Percentiles rank a stretch among this genome's conserved stretches.
Conservation (phyloP, 2,888 invertebrate species). For the Papilio gigon region DNA sequence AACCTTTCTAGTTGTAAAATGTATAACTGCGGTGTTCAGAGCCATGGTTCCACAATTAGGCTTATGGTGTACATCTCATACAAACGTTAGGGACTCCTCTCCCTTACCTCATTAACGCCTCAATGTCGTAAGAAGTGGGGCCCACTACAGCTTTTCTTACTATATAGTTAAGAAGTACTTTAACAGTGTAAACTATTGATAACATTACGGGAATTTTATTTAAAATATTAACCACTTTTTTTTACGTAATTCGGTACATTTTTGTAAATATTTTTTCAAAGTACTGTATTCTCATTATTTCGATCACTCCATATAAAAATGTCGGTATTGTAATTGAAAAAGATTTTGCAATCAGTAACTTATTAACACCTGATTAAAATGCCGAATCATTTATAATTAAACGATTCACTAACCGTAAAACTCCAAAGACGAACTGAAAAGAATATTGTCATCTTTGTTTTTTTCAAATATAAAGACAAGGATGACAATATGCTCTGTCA, state of each 20-base stretch:
- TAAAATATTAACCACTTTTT: too few species aligned
- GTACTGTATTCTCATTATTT: neutral
- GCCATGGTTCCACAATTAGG: too few species aligned
- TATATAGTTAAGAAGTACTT: too few species aligned
- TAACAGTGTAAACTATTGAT: too few species aligned
- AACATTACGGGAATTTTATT: too few species aligned
- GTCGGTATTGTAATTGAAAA: slow-evolving; percentile 5
- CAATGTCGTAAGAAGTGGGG: too few species aligned
- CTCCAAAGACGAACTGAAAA: neutral
- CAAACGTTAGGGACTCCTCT: too few species aligned
- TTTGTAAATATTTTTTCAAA: neutral
- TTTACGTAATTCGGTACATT: neutral
- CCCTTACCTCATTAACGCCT: too few species aligned
- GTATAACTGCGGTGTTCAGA: too few species aligned
- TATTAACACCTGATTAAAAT: slow-evolving; percentile 6
- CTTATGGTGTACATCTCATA: too few species aligned
- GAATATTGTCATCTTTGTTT: neutral
- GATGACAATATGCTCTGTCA: neutral
- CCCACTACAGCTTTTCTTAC: too few species aligned
- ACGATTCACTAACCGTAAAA: neutral
- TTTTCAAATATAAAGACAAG: neutral
- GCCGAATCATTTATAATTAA: slow-evolving; percentile 3
- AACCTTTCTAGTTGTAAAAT: too few species aligned
- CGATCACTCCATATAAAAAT: neutral
- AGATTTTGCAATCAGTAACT: slow-evolving; percentile 10